A percentile compares a stretch with the other conserved stretches of the same genome.
phyloP scores from a whole-genome alignment of 2,888 invertebrate genomes.

The Teinopalpus imperialis region DNA sequence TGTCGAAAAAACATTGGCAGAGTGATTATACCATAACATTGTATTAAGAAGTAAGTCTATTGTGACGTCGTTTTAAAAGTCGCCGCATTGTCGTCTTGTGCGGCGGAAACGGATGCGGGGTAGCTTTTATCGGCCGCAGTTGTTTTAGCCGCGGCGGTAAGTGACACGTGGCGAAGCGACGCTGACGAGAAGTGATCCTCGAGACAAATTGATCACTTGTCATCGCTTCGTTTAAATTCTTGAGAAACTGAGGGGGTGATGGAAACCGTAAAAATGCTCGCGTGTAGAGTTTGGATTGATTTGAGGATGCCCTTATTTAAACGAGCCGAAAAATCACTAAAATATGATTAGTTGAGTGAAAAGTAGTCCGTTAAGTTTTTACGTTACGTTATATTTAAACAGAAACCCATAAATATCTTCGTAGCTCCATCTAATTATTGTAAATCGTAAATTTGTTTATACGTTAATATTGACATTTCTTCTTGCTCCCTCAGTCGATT shows the following conservation, averaged over 20 bases:
- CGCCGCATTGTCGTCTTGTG: constrained; percentile 52
- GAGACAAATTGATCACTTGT: constrained; percentile 46
- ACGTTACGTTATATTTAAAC: too few species aligned
- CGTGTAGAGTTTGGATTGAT: too few species aligned
- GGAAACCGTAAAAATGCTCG: constrained; percentile 1
- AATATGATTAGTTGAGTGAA: too few species aligned
- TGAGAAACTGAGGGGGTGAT: not conserved
- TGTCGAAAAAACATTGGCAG: too few species aligned
- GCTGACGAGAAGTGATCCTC: constrained; percentile 35
- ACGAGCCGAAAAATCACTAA: not conserved
- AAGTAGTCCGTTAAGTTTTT: too few species aligned
- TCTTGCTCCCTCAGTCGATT: too few species aligned
- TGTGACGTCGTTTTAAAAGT: constrained; percentile 31
- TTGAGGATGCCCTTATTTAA: not conserved
- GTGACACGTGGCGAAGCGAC: constrained; percentile 43
- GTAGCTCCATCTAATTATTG: too few species aligned
- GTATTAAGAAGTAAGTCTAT: too few species aligned
- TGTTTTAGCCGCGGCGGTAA: constrained; percentile 47
- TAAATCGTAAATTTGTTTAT: too few species aligned
- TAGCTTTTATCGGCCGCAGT: constrained; percentile 54
- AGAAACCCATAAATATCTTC: too few species aligned
- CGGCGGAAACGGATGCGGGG: constrained; percentile 65
- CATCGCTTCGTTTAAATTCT: constrained; percentile 3
- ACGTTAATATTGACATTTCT: too few species aligned
- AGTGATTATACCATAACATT: too few species aligned